Percentiles rank a stretch among this genome's conserved stretches.
These are phyloP conservation scores for Formica aserva DNA, from an alignment of 2,888 invertebrate species.

Conservation along the genomic window DNA sequence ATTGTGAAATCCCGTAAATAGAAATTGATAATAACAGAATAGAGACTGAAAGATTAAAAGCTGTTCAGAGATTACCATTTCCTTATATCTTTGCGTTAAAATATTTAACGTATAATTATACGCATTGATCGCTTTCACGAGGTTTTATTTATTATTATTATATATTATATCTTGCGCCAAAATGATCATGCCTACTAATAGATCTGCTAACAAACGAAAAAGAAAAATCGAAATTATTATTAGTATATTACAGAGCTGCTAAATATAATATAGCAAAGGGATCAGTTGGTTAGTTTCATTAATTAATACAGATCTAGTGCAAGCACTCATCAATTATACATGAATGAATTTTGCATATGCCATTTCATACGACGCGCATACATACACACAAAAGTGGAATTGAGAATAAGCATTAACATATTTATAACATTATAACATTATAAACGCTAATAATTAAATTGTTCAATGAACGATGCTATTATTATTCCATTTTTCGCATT, in stretches of 20 bases:
- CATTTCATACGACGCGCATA: not conserved
- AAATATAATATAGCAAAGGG: not conserved
- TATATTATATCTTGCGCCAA: not conserved
- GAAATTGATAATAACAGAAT: not conserved
- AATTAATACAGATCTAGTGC: not conserved
- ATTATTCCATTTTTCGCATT: not conserved
- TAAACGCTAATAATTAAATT: conserved; percentile 23
- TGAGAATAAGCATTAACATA: conserved; percentile 7
- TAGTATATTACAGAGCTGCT: not conserved
- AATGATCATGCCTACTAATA: not conserved
- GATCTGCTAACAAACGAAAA: not conserved
- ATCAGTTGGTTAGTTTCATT: conserved; percentile 27
- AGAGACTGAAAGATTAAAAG: not conserved
- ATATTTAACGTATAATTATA: not conserved
- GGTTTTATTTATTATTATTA: not conserved
- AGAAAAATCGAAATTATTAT: conserved; percentile 5
- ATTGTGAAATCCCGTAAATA: not conserved
- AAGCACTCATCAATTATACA: conserved; percentile 27
- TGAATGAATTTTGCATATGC: conserved; percentile 10
- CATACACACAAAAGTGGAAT: not conserved
- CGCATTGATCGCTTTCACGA: not conserved
- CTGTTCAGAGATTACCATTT: not conserved
- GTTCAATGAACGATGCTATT: not conserved
- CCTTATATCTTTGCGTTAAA: not conserved
- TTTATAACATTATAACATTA: conserved; percentile 6